Base-by-base conservation (phyloP, 2,113 vertebrate species). In the Pterocles orientalis region DNA sequence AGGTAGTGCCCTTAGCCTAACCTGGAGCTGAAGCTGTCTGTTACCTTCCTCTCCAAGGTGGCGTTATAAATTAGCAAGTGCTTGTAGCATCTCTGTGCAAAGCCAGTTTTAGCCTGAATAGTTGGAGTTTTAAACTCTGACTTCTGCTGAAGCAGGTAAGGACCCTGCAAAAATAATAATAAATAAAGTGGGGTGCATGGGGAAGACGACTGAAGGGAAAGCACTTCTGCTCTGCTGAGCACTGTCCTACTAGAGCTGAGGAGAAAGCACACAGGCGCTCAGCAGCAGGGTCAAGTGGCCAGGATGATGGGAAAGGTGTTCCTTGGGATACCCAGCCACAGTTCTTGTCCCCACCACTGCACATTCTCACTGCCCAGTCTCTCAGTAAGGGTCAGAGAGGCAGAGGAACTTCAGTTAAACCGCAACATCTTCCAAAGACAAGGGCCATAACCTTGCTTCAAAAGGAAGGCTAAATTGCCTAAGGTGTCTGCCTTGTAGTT, bases 161-260 rank as follows among this genome's bases (percentile, higher is more conserved):
- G 39, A 69, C 14, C 28, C 54, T 39, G 13, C 5, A 66, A 39
- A 65, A 88, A 54, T 51, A 43, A 15, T 45, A 50, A 47, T 31
- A 50, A 43, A 64, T 9, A 65, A 34, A 25, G 24, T 9, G 13
- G 6, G 6, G 2, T 43, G 8, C 14, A 28, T 31, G 6, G 6
- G 20, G 26, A 26, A 51, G 34, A 56, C 31, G 13, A 12, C 53
- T 57, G 23, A 76, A 41, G 14, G 14, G 18, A 18, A 51, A 69
- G 8, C 19, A 7, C 8, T 62, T 21, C 20, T 83, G 14, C 18
- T 3, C 13, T 7, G 33, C 9, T 2, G 3, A 56, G 11, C 1
- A 1, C 7, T 73, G 24, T 9, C 14, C n/a, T 39, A 12, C 34
- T 3, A 18, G 29, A 82, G 36, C 36, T 47, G 29, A 58, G 45